phyloP scores from a whole-genome alignment of 1,140 invertebrate species.

The Sinella curviseta region DNA sequence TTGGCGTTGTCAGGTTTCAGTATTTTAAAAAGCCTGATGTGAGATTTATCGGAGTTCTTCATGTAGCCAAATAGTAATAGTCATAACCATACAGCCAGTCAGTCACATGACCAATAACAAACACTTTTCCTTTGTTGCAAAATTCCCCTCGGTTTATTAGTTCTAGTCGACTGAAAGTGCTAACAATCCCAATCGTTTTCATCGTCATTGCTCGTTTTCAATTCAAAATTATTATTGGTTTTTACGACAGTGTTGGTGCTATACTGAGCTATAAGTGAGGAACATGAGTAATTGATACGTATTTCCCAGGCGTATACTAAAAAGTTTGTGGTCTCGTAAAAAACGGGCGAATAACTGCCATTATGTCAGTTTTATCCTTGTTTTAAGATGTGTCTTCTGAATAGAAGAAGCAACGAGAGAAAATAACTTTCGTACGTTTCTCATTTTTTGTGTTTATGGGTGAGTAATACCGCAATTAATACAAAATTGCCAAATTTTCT shows the following conservation, averaged over 20 bases:
- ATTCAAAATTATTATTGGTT: not conserved
- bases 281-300: not conserved
- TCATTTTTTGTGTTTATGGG: not conserved
- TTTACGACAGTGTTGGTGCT: too few species aligned
- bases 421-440: not conserved
- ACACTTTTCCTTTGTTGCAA: not conserved
- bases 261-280: too few species aligned
- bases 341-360: too few species aligned
- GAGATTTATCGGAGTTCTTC: not conserved
- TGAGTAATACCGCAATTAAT: not conserved
- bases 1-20: too few species aligned
- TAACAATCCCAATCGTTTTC: not conserved
- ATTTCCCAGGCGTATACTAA: not conserved
- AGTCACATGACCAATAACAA: too few species aligned
- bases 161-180: not conserved
- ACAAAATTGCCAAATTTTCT: not conserved
- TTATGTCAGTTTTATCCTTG: not conserved
- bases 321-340: too few species aligned
- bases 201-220: not conserved
- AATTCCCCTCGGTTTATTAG: not conserved
- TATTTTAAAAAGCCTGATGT: not conserved
- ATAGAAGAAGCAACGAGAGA: not conserved
- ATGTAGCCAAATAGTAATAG: not conserved
- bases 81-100: too few species aligned
- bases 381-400: not conserved